These are phyloP conservation scores for Drosophila ercepeae DNA, from an alignment of 1,140 invertebrate species.

Conservation along the genomic window DNA sequence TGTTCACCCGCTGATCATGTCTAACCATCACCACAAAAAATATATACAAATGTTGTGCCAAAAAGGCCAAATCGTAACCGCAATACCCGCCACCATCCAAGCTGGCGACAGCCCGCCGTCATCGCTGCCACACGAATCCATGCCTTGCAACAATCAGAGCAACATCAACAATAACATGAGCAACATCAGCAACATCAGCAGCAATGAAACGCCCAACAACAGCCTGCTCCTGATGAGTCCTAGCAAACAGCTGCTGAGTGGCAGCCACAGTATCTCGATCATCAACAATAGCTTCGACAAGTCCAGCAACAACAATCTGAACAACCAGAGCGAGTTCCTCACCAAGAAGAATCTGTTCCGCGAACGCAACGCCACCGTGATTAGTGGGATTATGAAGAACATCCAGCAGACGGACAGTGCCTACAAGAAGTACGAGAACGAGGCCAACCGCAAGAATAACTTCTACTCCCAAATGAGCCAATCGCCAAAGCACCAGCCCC, in stretches of 20 bases:
- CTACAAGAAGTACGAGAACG: conserved; percentile 82
- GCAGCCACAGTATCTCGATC: conserved; percentile 80
- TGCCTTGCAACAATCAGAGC: conserved; percentile 34
- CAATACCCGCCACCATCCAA: conserved; percentile 79
- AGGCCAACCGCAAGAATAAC: conserved; percentile 80
- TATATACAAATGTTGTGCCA: conserved; percentile 17
- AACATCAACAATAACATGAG: conserved; percentile 39
- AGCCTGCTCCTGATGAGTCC: conserved; percentile 75
- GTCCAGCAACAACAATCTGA: conserved; percentile 57
- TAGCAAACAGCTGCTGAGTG: conserved; percentile 70
- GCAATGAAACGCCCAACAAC: conserved; percentile 72
- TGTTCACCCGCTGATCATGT: conserved; percentile 72
- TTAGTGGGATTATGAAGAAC: conserved; percentile 82
- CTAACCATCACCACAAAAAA: conserved; percentile 51
- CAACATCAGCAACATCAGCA: conserved; percentile 52
- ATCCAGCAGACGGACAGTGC: conserved; percentile 73
- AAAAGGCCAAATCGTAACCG: conserved; percentile 81
- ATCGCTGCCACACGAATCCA: conserved; percentile 59
- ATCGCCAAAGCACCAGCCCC: conserved; percentile 66
- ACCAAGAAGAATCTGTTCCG: conserved; percentile 82
- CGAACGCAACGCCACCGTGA: conserved; percentile 80
- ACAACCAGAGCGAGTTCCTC: conserved; percentile 76
- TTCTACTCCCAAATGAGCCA: conserved; percentile 74
- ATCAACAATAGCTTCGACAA: conserved; percentile 82
- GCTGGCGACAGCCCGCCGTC: conserved; percentile 77